Base-by-base conservation (phyloP, 2,797 vertebrate genomes). In the Eremophila alpestris region DNA sequence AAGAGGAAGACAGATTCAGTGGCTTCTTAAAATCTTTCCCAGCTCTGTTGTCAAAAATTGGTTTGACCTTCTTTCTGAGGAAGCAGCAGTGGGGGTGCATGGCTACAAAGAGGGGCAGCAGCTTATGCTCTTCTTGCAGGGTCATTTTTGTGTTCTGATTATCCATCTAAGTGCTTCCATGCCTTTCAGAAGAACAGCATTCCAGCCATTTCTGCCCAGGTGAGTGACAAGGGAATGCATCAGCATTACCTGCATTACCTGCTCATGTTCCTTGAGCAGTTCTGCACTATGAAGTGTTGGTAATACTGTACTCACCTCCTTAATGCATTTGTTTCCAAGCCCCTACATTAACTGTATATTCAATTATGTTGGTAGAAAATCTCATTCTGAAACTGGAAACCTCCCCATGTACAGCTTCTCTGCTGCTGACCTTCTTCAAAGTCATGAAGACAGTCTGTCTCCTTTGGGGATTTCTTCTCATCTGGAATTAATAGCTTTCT, bases 391-490 rank as follows among this genome's bases (percentile, higher is more conserved):
- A 89, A 93, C 58, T 38, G 27, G 67, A 93, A 89, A 78, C 65
- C 65, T 92, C 73, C 67, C 48, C 1, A 1, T 46, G 65, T 1
- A 3, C 55, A 91, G 55, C 38, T 94, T 54, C 43, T 86, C 29
- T 88, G 64, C 76, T 80, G 34, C 27, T 80, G 88, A 92, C 83
- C 75, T 96, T 92, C 81, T 79, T 95, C 82, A 95, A 93, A 90
- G 85, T 90, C 90, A 88, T 5, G 8, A 62, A 91, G 71, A 69
- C 48, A 78, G 69, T 9, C 58, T 59, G 16, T 83, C 75, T 71
- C 79, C 73, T 89, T 65, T 16, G 88, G 76, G 69, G 58, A 89
- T 69, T 75, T 87, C 52, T 92, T 23, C 54, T 85, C 29, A 49
- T 75, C 69, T 92, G 69, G 79, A 95, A 89, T 92, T 80, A 94